Evolutionary conservation across 2,888 invertebrate genomes (phyloP).

Genomic region (Sminthurides aquaticus): DNA sequence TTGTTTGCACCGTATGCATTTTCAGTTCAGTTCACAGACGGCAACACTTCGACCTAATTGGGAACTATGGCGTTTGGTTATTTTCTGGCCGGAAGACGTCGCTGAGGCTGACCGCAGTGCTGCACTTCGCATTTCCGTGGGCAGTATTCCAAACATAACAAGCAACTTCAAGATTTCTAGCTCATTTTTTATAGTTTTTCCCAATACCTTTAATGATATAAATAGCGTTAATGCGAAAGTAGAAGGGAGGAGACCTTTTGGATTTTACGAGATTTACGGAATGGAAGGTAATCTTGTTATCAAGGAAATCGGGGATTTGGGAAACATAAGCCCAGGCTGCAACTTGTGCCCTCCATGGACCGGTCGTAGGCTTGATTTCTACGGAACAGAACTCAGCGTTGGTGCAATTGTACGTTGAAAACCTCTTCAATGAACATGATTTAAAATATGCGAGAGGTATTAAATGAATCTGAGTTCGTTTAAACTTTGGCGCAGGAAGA

Average conservation of each 20-base stretch:
- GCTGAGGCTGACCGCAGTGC: neutral
- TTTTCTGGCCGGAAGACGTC: neutral
- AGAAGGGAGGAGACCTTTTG: no score
- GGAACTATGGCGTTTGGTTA: neutral
- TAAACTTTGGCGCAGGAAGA: constrained; percentile 28
- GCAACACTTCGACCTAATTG: neutral
- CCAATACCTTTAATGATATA: no score
- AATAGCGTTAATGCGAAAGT: no score
- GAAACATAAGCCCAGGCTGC: constrained; percentile 14
- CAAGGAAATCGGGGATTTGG: constrained; percentile 1
- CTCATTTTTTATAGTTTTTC: no score
- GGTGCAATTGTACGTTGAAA: constrained; percentile 29
- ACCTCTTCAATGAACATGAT: constrained; percentile 1
- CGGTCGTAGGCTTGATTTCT: constrained; percentile 26
- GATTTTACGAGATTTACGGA: constrained; percentile 23
- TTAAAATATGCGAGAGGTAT: neutral
- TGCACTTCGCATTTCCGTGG: no score
- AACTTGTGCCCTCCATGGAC: constrained; percentile 19
- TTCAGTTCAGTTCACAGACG: neutral
- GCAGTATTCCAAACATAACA: constrained; percentile 27
- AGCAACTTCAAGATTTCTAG: constrained; percentile 27
- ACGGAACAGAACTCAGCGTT: constrained; percentile 23
- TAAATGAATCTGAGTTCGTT: constrained; percentile 1
- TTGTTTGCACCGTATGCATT: no score
- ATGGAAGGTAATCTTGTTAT: constrained; percentile 10